Conservation (phyloP, 1,140 invertebrate species). For the Cecropterus lyciades region DNA sequence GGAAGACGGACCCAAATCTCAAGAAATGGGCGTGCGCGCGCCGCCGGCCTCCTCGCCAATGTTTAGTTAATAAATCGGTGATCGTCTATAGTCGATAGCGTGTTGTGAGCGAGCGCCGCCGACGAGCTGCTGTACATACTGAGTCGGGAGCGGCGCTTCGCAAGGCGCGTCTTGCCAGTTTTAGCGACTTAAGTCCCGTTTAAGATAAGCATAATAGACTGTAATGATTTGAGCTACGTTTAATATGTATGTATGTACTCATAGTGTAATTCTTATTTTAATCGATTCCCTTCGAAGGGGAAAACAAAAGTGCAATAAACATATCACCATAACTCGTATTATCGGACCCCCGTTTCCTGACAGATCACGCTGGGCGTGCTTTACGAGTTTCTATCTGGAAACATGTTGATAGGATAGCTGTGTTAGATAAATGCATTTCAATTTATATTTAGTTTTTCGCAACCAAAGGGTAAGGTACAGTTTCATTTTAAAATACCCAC, state of each 20-base stretch:
- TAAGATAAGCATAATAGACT: conserved; percentile 34
- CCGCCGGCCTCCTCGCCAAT: conserved; percentile 5
- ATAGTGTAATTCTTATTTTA: conserved; percentile 30
- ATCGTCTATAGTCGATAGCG: background rate
- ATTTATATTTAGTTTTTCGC: too few relatives aligned
- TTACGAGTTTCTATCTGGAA: too few relatives aligned
- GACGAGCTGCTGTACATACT: conserved; percentile 28
- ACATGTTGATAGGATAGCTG: too few relatives aligned
- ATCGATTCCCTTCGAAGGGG: conserved; percentile 24
- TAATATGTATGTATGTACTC: conserved; percentile 26
- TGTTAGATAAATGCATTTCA: too few relatives aligned
- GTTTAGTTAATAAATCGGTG: conserved; percentile 3
- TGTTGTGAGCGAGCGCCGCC: conserved; percentile 5
- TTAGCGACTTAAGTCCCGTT: conserved; percentile 8
- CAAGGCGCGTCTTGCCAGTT: background rate
- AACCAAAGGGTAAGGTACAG: too few relatives aligned
- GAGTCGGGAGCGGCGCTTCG: background rate
- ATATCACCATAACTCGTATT: conserved; percentile 33
- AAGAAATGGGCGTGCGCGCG: conserved; percentile 15
- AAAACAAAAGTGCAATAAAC: conserved; percentile 39
- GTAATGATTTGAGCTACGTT: conserved; percentile 32
- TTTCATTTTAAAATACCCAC: too few relatives aligned
- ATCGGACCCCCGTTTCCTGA: background rate
- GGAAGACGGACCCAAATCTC: conserved; percentile 27
- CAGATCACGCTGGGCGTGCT: too few relatives aligned